Percentiles rank a stretch among this genome's conserved stretches.
Conservation (phyloP, 2,797 vertebrate species). For the Lateolabrax maculatus region DNA sequence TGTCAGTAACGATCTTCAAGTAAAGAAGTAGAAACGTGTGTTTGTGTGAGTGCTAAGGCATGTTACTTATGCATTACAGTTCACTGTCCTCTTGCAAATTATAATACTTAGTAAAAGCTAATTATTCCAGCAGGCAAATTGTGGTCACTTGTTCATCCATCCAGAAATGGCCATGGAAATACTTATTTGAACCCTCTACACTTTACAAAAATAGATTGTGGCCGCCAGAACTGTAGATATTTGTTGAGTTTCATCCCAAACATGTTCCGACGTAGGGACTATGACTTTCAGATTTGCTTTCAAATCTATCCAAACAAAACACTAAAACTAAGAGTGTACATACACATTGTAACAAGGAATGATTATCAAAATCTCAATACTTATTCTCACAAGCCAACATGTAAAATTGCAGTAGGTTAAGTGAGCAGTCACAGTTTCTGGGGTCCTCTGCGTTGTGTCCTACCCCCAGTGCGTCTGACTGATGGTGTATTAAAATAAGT, state of each 20-base stretch:
- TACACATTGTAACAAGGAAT: constrained; percentile 40
- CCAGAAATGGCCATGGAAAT: constrained; percentile 5
- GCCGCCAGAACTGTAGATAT: constrained; percentile 3
- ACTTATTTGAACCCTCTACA: constrained; percentile 8
- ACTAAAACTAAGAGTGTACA: constrained; percentile 42
- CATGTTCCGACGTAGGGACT: neutral
- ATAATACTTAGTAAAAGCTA: neutral
- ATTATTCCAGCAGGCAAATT: constrained; percentile 15
- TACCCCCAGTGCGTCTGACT: neutral
- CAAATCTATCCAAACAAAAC: constrained; percentile 36
- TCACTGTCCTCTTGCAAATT: neutral
- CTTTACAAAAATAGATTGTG: constrained; percentile 54
- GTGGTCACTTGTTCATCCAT: constrained; percentile 17
- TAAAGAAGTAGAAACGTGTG: neutral
- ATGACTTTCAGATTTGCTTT: constrained; percentile 12
- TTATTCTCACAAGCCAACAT: constrained; percentile 44
- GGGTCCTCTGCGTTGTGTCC: neutral
- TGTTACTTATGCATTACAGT: neutral
- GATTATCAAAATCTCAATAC: constrained; percentile 50
- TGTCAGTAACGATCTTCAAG: neutral
- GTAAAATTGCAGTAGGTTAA: constrained; percentile 33
- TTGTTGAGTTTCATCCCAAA: constrained; percentile 12
- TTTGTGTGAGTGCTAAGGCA: neutral
- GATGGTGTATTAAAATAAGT: constrained; percentile 17
- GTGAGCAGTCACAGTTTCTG: constrained; percentile 25